A percentile compares a stretch with the other conserved stretches of the same genome.
Conservation (phyloP, 92 coral and sea anemone genomes). For the Zoanthus gigantus region DNA sequence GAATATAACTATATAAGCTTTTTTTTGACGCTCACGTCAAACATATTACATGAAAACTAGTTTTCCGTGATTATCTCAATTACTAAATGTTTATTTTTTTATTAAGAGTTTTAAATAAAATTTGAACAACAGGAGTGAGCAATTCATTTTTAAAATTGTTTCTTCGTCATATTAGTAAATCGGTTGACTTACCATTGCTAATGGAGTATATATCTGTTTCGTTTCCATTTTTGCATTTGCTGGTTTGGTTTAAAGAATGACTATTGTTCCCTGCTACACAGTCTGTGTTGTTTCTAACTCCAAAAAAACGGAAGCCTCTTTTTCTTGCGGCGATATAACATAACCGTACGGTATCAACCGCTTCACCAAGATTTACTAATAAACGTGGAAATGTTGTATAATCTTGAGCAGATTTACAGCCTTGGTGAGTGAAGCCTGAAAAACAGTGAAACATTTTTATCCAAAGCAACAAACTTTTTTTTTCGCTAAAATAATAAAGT, state of each 20-base stretch:
- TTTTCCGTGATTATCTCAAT: no score
- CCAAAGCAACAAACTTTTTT: neutral
- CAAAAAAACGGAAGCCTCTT: constrained; percentile 2
- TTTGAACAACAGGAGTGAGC: no score
- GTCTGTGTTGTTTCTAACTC: neutral
- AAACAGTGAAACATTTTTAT: neutral
- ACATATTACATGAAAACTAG: no score
- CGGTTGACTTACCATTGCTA: neutral
- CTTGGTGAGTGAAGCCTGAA: constrained; percentile 6
- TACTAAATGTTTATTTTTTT: no score
- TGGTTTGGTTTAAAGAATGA: neutral
- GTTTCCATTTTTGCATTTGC: neutral
- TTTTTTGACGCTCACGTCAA: no score
- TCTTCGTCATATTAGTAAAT: no score
- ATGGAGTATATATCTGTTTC: constrained; percentile 2
- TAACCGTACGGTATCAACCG: constrained; percentile 7
- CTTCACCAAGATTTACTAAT: neutral
- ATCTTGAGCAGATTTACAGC: neutral
- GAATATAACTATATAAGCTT: no score
- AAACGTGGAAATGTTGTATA: neutral
- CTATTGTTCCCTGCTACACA: neutral
- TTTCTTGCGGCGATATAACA: constrained; percentile 1
- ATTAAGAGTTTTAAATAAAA: no score
- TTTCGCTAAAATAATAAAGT: neutral
- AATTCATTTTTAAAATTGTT: no score